Evolutionary conservation across 2,888 invertebrate genomes (phyloP).

Genomic region (Drosophila lacicola): DNA sequence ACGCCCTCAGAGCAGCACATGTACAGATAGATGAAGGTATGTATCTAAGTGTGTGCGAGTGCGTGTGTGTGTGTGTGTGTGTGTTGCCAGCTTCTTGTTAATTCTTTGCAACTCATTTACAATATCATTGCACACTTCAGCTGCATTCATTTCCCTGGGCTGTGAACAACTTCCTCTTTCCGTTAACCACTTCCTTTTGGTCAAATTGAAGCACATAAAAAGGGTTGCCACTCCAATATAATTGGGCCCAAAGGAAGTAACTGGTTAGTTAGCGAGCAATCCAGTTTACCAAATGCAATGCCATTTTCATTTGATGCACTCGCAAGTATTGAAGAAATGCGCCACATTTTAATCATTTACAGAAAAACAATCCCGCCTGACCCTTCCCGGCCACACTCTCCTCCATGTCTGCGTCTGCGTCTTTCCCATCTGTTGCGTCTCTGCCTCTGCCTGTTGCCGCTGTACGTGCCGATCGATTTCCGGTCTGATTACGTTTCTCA

Average conservation of each 20-base stretch:
- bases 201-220: slow-evolving; percentile 3
- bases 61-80: background rate
- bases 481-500: slow-evolving; percentile 81
- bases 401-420: slow-evolving; percentile 1
- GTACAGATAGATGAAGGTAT: background rate
- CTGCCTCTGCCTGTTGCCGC: slow-evolving; percentile 26
- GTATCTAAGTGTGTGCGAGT: background rate
- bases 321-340: slow-evolving; percentile 27
- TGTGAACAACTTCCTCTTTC: slow-evolving; percentile 72
- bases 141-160: slow-evolving; percentile 31
- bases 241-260: slow-evolving; percentile 58
- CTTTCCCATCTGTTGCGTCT: slow-evolving; percentile 42
- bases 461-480: slow-evolving; percentile 83
- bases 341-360: slow-evolving; percentile 42
- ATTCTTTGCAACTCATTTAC: slow-evolving; percentile 20
- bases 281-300: slow-evolving; percentile 39
- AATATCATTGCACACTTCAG: slow-evolving; percentile 25
- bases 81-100: slow-evolving; percentile 17
- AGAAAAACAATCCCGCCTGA: slow-evolving; percentile 19
- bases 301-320: slow-evolving; percentile 29
- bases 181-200: slow-evolving; percentile 56
- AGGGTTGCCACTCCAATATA: slow-evolving; percentile 40
- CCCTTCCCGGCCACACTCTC: background rate
- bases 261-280: slow-evolving; percentile 45
- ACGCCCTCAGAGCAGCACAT: slow-evolving; percentile 27